phyloP scores from a whole-genome alignment of 1,140 invertebrate genomes.

The Rhyacophila brunnea region DNA sequence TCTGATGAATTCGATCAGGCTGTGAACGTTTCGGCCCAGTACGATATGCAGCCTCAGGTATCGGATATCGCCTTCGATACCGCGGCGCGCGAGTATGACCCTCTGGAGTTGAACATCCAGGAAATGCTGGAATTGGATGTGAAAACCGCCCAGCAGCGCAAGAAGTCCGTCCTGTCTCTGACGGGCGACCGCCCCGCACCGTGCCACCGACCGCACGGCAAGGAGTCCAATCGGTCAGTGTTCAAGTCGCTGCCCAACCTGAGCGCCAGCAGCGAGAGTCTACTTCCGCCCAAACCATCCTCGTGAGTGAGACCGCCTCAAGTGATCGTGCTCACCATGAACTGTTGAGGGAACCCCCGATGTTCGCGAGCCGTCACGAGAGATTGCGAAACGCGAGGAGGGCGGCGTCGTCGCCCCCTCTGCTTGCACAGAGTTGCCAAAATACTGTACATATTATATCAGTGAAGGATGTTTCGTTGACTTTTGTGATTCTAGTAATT shows the following conservation, averaged over 20 bases:
- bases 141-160: conserved; percentile 35
- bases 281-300: conserved; percentile 47
- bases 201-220: conserved; percentile 28
- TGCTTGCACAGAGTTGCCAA: too few species aligned
- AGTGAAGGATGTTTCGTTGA: too few species aligned
- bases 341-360: not conserved
- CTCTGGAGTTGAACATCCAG: conserved; percentile 51
- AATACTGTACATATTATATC: too few species aligned
- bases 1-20: conserved; percentile 30
- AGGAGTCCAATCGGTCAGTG: conserved; percentile 35
- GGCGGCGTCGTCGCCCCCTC: too few species aligned
- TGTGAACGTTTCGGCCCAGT: conserved; percentile 18
- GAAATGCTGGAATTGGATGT: conserved; percentile 55
- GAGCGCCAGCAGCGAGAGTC: conserved; percentile 62
- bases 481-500: too few species aligned
- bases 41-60: conserved; percentile 29
- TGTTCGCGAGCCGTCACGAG: not conserved
- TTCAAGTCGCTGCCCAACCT: conserved; percentile 66
- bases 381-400: too few species aligned
- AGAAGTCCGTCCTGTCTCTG: conserved; percentile 31
- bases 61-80: conserved; percentile 46
- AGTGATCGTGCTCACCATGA: too few species aligned
- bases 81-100: conserved; percentile 41
- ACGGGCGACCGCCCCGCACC: conserved; percentile 29
- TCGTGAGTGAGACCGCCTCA: conserved; percentile 14